phyloP scores from a whole-genome alignment of 2,888 invertebrate genomes.

The Embidobia sp. region DNA sequence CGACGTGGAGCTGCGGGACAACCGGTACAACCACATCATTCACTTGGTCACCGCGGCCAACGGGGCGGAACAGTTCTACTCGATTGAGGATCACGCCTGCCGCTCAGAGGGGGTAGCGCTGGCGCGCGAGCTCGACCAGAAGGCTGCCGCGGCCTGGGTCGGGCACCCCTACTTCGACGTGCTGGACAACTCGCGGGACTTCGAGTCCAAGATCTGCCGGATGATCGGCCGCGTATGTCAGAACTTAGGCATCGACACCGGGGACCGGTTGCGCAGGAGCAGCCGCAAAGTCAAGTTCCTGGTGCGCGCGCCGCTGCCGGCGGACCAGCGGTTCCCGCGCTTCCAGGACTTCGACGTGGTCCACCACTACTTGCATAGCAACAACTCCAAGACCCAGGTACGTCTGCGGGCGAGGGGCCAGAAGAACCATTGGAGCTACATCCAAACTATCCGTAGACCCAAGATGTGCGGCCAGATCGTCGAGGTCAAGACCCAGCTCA shows the following conservation, averaged over 20 bases:
- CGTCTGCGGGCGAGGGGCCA: slow-evolving; percentile 96
- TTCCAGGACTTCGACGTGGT: slow-evolving; percentile 99
- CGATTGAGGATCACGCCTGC: slow-evolving; percentile 98
- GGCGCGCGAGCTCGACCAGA: slow-evolving; percentile 94
- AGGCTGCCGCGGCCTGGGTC: slow-evolving; percentile 98
- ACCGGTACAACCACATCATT: slow-evolving; percentile 97
- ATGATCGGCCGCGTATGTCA: slow-evolving; percentile 96
- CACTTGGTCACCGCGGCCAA: slow-evolving; percentile 99
- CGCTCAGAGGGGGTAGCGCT: slow-evolving; percentile 95
- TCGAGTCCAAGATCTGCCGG: slow-evolving; percentile 97
- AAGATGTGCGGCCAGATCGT: slow-evolving; percentile 94
- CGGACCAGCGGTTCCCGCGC: slow-evolving; percentile 88
- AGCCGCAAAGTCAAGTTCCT: slow-evolving; percentile 98
- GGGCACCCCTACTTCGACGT: slow-evolving; percentile 99
- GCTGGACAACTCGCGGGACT: slow-evolving; percentile 98
- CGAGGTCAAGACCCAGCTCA: slow-evolving; percentile 96
- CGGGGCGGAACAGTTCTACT: slow-evolving; percentile 99
- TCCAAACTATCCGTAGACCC: slow-evolving; percentile 95
- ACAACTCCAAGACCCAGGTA: slow-evolving; percentile 93
- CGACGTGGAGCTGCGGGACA: slow-evolving; percentile 94
- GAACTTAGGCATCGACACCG: slow-evolving; percentile 96
- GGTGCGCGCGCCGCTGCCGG: slow-evolving; percentile 87
- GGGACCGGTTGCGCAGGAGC: slow-evolving; percentile 94
- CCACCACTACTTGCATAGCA: slow-evolving; percentile 97
- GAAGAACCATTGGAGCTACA: slow-evolving; percentile 94